A percentile compares a stretch with the other conserved stretches of the same genome.
phyloP scores from a whole-genome alignment of 23 tunicate genomes.

The Ciona savignyi region DNA sequence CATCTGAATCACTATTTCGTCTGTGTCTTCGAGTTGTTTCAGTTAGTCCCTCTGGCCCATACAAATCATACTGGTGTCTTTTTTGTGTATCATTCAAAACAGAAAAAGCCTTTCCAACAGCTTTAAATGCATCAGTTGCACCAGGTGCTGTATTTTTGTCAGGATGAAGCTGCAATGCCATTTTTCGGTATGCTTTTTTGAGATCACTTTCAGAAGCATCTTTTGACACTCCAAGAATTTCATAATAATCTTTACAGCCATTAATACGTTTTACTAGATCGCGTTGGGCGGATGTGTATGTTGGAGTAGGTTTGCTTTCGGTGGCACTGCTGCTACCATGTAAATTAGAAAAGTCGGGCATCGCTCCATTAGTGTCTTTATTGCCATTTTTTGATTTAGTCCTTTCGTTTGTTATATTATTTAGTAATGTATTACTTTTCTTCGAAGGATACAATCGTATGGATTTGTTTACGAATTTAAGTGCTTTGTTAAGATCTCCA shows the following conservation, averaged over 20 bases:
- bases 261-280: slow-evolving; percentile 55
- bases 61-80: slow-evolving; percentile 55
- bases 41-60: slow-evolving; percentile 67
- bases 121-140: slow-evolving; percentile 96
- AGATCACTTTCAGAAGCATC: slow-evolving; percentile 56
- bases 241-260: slow-evolving; percentile 77
- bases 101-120: slow-evolving; percentile 89
- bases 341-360: slow-evolving; percentile 43
- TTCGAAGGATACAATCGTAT: slow-evolving; percentile 49
- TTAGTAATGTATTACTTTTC: neutral
- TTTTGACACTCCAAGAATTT: slow-evolving; percentile 70
- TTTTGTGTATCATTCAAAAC: slow-evolving; percentile 67
- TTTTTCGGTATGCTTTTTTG: slow-evolving; percentile 95
- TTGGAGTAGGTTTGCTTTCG: slow-evolving; percentile 2
- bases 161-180: slow-evolving; percentile 97
- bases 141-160: slow-evolving; percentile 97
- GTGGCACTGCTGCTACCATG: slow-evolving; percentile 36
- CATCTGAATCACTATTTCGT: slow-evolving; percentile 14
- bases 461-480: slow-evolving; percentile 58
- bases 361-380: neutral
- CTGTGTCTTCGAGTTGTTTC: slow-evolving; percentile 26
- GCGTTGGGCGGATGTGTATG: slow-evolving; percentile 34
- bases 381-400: neutral
- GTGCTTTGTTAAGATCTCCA: slow-evolving; percentile 44
- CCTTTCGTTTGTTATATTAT: neutral